Base-by-base conservation (phyloP, 2,797 vertebrate species). In the Thaleichthys pacificus region DNA sequence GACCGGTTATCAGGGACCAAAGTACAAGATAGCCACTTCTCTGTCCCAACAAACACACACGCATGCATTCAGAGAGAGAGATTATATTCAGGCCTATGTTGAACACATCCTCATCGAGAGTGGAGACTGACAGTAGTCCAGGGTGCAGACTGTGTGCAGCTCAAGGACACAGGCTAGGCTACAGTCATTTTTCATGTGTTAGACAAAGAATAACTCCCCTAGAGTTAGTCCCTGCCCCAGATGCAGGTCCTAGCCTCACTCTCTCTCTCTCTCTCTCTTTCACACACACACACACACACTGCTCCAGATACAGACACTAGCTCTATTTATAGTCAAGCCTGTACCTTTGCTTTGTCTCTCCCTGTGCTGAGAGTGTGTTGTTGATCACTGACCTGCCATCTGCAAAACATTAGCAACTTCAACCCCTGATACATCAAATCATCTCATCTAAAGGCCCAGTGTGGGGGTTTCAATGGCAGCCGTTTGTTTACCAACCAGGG, bases 1-100 rank as follows among this genome's bases (percentile, higher is more conserved):
- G 72, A 82, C 76, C 74, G 75, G 77, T 84, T 89, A 90, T 89
- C 84, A 79, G 74, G 77, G 82, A 79, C 77, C 79, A 89, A 89
- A 89, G 87, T 90, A 80, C 86, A 87, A 82, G 72, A 80, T 75
- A 24, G 24, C 24, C 24, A 24, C 24, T n/a, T n/a, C n/a, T n/a
- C n/a, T 35, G 6, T 61, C 21, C 21, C 21, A 21, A 14, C 69
- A 35, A 24, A 5, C 49, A 28, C 28, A 62, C 32, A 42, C 62
- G 32, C 30, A 60, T 57, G 61, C 75, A 32, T 7, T 35, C 32
- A 38, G 35, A 42, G 6, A 42, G 38, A 42, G 38, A 42, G 38
- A 2, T 42, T 1, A 42, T 42, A 42, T 42, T 42, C 38, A 42
- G 38, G 38, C 35, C 5, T 35, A 4, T 2, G 38, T 42, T 42